Evolutionary conservation across 2,797 vertebrate genomes (phyloP), one percentile per base, ranked within the genome.

Genomic region (Yasuhikotakia modesta): DNA sequence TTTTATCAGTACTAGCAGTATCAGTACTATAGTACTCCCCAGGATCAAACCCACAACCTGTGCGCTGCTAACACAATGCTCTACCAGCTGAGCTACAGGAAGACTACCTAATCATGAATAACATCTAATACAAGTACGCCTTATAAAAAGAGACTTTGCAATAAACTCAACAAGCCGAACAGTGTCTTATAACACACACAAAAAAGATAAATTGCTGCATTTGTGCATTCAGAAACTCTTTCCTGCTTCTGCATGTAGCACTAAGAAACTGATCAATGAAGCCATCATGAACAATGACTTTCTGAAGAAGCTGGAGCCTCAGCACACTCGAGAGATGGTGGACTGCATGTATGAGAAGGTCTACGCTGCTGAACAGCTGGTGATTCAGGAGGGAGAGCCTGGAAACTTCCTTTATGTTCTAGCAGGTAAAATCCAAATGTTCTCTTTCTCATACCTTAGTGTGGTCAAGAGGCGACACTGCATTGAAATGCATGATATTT

Each of bases 341-440:
- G 93, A 94, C 75, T 92, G 91, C 30, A 94, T 94, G 93, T 92
- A 90, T n/a, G 91, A 92, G 86, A 91, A 85, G 70, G 72, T 88
- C 48, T 94, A 90, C 81, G 81, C 65, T 0, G 76, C 90, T 69
- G 91, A 86, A 4, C 88, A 94, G 73, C 82, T 93, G 32, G 92
- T 94, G 77, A 93, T 94, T 73, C 91, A 93, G 72, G 93, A 94
- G 79, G 93, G 92, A 2, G 89, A 92, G 52, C 88, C 91, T 4
- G 94, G 94, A n/a, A 94, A 94, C 85, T 91, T 90, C 84, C 93
- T 94, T 73, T 94, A 94, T 17, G 93, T 94, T 5, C 87, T 94
- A 13, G 91, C 93, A 90, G 94, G 94, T 94, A 27, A 48, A 60
- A 0, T 48, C 19, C n/a, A 58, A 52, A 16, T 35, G 11, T 35